Evolutionary conservation across 2,888 invertebrate genomes (phyloP).

Genomic region (Philaethria dido): DNA sequence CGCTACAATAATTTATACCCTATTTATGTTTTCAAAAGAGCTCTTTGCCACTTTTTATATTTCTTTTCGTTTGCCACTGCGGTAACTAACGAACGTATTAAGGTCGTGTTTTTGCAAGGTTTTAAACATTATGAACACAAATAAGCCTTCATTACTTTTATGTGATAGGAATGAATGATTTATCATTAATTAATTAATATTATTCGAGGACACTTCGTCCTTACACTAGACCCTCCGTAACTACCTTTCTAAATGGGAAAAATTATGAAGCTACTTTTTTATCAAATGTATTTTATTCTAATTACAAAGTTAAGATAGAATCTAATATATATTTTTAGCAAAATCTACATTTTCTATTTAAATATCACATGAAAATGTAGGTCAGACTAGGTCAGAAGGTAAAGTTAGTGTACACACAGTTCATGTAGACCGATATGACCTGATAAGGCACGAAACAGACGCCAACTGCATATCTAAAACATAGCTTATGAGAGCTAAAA

Average conservation of each 20-base stretch:
- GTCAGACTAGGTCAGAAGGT: conserved; percentile 24
- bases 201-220: no score
- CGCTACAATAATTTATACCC: conserved; percentile 37
- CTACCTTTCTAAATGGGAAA: no score
- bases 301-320: neutral
- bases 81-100: conserved; percentile 32
- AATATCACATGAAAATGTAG: conserved; percentile 18
- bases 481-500: neutral
- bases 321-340: neutral
- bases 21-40: conserved; percentile 31
- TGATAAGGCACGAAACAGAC: conserved; percentile 21
- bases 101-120: conserved; percentile 26
- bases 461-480: conserved; percentile 12
- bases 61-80: conserved; percentile 32
- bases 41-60: conserved; percentile 29
- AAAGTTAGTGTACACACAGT: conserved; percentile 27
- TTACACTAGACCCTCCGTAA: no score
- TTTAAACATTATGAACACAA: conserved; percentile 2
- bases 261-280: no score
- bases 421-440: conserved; percentile 29
- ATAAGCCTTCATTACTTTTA: neutral
- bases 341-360: conserved; percentile 12
- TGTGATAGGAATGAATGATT: neutral
- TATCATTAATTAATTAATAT: neutral
- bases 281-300: neutral